Conservation (phyloP, 2,797 vertebrate genomes). For the Anguilla pacifica region DNA sequence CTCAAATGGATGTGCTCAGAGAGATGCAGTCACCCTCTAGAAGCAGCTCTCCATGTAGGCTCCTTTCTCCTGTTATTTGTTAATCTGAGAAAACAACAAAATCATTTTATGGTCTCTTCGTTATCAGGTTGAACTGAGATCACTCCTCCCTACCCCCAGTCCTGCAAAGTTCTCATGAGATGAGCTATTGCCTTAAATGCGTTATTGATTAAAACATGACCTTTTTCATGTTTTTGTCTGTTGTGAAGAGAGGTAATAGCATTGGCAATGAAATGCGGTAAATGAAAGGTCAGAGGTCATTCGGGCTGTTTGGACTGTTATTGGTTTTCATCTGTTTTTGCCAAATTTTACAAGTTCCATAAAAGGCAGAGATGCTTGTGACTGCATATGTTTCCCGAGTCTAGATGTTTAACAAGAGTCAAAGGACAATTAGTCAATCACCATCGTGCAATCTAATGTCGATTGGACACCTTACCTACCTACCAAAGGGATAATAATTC, state of each 20-base stretch:
- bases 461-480: not conserved
- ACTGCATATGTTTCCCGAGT: conserved; percentile 40
- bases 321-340: conserved; percentile 22
- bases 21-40: conserved; percentile 37
- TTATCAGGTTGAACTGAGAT: not conserved
- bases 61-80: not conserved
- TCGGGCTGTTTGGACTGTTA: conserved; percentile 22
- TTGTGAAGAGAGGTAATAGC: not conserved
- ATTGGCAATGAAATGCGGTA: not conserved
- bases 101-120: not conserved
- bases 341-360: conserved; percentile 29
- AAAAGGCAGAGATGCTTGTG: conserved; percentile 32
- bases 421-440: conserved; percentile 7
- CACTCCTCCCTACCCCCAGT: not conserved
- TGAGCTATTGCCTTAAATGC: conserved; percentile 9
- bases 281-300: conserved; percentile 15
- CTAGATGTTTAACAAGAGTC: conserved; percentile 43
- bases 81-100: not conserved
- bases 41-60: not conserved
- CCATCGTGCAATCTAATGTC: not conserved
- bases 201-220: conserved; percentile 16
- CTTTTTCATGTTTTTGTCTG: not conserved
- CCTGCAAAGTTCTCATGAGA: conserved; percentile 14
- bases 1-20: conserved; percentile 44
- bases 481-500: conserved; percentile 8